Evolutionary conservation across 2,113 vertebrate genomes (phyloP).

Genomic region (Scatophagus argus): DNA sequence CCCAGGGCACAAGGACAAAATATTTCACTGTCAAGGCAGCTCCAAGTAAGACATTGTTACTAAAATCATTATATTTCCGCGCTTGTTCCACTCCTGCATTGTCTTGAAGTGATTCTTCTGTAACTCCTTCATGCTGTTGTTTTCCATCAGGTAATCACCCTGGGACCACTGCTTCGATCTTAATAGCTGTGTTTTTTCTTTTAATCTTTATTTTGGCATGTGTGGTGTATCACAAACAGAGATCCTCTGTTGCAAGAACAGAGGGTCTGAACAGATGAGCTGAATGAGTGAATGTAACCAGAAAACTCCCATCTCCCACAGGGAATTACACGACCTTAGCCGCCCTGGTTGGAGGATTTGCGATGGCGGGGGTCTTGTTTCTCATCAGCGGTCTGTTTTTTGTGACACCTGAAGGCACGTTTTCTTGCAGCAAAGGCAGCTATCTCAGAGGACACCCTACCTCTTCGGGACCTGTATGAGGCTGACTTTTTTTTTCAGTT

Average conservation of each 20-base stretch:
- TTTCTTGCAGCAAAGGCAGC: slow-evolving; percentile 35
- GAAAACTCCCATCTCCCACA: slow-evolving; percentile 65
- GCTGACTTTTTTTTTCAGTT: slow-evolving; percentile 6
- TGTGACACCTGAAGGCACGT: slow-evolving; percentile 33
- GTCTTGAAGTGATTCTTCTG: background rate
- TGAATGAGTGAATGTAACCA: slow-evolving; percentile 55
- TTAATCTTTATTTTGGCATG: slow-evolving; percentile 29
- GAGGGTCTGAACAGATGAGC: background rate
- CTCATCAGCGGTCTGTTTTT: background rate
- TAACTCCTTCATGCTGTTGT: slow-evolving; percentile 46
- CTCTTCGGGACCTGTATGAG: slow-evolving; percentile 54
- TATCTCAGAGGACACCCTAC: slow-evolving; percentile 14
- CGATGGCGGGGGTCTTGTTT: slow-evolving; percentile 37
- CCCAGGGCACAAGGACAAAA: slow-evolving; percentile 35
- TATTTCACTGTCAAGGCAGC: slow-evolving; percentile 59
- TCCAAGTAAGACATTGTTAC: slow-evolving; percentile 51
- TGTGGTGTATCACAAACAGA: slow-evolving; percentile 61
- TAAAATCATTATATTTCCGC: background rate
- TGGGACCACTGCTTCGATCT: slow-evolving; percentile 63
- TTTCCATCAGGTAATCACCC: slow-evolving; percentile 45
- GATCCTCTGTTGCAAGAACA: background rate
- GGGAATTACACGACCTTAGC: slow-evolving; percentile 59
- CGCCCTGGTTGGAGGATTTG: slow-evolving; percentile 43
- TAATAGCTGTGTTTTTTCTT: slow-evolving; percentile 48
- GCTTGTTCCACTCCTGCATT: background rate